Evolutionary conservation across 2,888 invertebrate species (phyloP), one percentile per base, ranked within the genome.

Genomic region (Spodoptera picta): DNA sequence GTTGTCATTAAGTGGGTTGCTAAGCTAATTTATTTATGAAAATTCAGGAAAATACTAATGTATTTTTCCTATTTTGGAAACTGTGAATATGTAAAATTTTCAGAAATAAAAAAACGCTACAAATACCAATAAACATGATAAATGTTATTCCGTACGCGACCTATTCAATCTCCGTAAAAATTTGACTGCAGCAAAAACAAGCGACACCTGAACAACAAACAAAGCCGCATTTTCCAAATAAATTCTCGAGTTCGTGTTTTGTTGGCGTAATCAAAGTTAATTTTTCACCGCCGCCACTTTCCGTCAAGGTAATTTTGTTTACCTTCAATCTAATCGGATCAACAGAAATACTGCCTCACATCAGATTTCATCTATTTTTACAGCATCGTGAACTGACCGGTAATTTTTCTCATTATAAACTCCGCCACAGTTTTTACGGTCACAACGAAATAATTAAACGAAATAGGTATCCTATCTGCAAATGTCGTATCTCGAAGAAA

Each of bases 291-390:
- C 61, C 27, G 24, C 56, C 48, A 41, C 64, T 65, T 69, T 65
- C 31, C 24, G 65, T 70, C 69, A 76, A 76, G 62, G 75, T 58
- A 55, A 68, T 60, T 55, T 62, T 68, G 52, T 60, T 69, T 59
- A 60, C 75, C 75, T 80, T 69, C 70, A 66, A 65, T 70, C 52
- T 73, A 73, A 79, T 73, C 70, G 57, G 65, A 67, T 66, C 71
- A 54, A 53, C 44, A 36, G 49, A 82, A 81, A 81, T 79, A 74
- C 54, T 53, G 31, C 68, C 55, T 52, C 62, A 56, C 60, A 56
- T 44, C 54, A 67, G 62, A 56, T 68, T 64, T 67, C 52, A 66
- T 71, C 71, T 78, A 80, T 75, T 80, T 79, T 74, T 64, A 60
- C 64, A 69, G 64, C 55, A 53, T 45, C 46, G 23, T 9, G 41